phyloP scores from a whole-genome alignment of 35 echinoderm and acorn worm species.

The Chiridota heheva region DNA sequence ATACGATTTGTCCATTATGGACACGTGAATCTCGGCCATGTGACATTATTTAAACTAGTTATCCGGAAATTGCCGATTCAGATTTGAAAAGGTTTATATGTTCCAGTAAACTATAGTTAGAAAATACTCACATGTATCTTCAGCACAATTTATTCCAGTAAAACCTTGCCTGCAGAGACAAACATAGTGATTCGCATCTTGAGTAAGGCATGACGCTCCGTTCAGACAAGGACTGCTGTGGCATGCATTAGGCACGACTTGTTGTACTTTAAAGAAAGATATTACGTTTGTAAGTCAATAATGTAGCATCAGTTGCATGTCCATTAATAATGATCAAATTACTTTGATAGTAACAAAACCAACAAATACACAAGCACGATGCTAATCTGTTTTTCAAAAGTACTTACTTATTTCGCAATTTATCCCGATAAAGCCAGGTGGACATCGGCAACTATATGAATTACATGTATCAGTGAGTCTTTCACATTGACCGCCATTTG shows the following conservation, averaged over 20 bases:
- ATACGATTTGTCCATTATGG: too few relatives aligned
- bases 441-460: conserved; percentile 27
- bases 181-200: conserved; percentile 43
- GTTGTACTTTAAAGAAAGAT: too few relatives aligned
- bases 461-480: conserved; percentile 5
- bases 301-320: too few relatives aligned
- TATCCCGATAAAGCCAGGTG: conserved; percentile 14
- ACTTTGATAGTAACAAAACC: background rate
- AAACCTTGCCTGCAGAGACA: conserved; percentile 65
- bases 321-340: background rate
- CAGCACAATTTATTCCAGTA: conserved; percentile 68
- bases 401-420: conserved; percentile 43
- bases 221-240: conserved; percentile 70
- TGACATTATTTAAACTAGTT: too few relatives aligned
- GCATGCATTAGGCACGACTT: conserved; percentile 68
- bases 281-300: too few relatives aligned
- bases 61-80: too few relatives aligned
- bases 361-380: background rate
- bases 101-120: too few relatives aligned
- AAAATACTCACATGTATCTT: conserved; percentile 19
- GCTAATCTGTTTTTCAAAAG: too few relatives aligned
- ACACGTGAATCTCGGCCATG: too few relatives aligned
- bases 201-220: conserved; percentile 51
- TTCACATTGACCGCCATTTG: conserved; percentile 30
- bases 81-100: too few relatives aligned